phyloP scores from a whole-genome alignment of 2,797 vertebrate genomes.

The Tiaroga cobitis region DNA sequence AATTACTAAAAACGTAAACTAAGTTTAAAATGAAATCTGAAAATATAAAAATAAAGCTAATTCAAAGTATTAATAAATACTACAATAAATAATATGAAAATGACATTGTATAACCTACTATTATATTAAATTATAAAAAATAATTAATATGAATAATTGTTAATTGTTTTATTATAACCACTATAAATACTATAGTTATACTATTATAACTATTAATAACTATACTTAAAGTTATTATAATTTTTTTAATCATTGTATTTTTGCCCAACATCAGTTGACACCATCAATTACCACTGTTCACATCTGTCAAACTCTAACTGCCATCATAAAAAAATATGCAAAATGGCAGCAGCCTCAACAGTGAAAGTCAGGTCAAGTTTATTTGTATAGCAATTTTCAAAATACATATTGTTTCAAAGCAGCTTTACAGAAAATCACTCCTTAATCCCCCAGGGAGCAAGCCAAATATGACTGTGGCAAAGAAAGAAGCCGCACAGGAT shows the following conservation, averaged over 20 bases:
- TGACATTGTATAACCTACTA: not conserved
- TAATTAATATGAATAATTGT: not conserved
- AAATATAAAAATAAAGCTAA: not conserved
- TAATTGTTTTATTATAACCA: not conserved
- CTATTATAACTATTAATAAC: not conserved
- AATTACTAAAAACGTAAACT: not conserved
- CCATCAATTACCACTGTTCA: not conserved
- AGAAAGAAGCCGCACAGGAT: not conserved
- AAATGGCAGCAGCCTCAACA: not conserved
- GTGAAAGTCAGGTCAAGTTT: constrained; percentile 32
- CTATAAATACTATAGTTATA: too few relatives aligned
- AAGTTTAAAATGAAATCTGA: not conserved
- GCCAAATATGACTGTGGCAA: not conserved
- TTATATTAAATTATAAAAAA: not conserved
- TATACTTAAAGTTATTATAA: not conserved
- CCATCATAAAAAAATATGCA: not conserved
- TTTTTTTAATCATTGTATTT: not conserved
- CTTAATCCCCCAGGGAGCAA: not conserved
- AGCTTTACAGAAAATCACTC: constrained; percentile 7
- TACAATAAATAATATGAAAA: not conserved
- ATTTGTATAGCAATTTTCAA: constrained; percentile 2
- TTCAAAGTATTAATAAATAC: not conserved
- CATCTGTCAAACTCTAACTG: not conserved
- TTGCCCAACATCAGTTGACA: not conserved
- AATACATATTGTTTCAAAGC: constrained; percentile 11